Base-by-base conservation (phyloP, 2,797 vertebrate species). In the Molossus alvarezi region DNA sequence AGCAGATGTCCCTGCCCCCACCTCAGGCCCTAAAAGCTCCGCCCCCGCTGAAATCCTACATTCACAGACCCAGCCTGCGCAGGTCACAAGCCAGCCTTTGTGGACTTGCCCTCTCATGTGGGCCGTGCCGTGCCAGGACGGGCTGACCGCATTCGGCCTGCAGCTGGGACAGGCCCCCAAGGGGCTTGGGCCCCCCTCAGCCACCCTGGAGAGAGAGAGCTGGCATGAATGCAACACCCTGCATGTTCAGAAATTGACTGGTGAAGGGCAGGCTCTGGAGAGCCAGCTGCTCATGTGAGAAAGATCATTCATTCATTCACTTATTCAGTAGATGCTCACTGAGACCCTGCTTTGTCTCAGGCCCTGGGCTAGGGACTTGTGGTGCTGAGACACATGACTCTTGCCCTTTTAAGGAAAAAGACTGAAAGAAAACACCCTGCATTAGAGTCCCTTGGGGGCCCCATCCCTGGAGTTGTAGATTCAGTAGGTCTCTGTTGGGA, bases 61-160 rank as follows among this genome's bases (percentile, higher is more conserved):
- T 76, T 69, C 2, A 3, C 33, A 82, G 82, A 71, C 60, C 64
- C 41, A 2, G 69, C 60, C 55, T 1, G 0, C 67, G 79, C 1
- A 1, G 71, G 77, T 90, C 88, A 97, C 96, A 98, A 90, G 73
- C 73, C n/a, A 0, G 53, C 75, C 95, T 97, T 97, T 97, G 97
- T 98, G 90, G 79, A 25, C 75, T 94, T 79, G 20, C 51, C 73
- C 82, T 73, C 90, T 86, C 86, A 14, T n/a, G 4, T 62, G 83
- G 92, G 29, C 69, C 57, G 83, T 91, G 29, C 69, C 0, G 95
- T 94, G 93, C 96, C 97, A 97, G 96, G 90, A 97, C 88, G 89
- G 90, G 82, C 96, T 89, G 94, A 69, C 94, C 4, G 29, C 76
- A 64, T 95, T 95, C 91, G 88, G 88, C 79, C 75, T 89, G 89